phyloP scores from a whole-genome alignment of 2,113 vertebrate species.

The Noctilio leporinus region DNA sequence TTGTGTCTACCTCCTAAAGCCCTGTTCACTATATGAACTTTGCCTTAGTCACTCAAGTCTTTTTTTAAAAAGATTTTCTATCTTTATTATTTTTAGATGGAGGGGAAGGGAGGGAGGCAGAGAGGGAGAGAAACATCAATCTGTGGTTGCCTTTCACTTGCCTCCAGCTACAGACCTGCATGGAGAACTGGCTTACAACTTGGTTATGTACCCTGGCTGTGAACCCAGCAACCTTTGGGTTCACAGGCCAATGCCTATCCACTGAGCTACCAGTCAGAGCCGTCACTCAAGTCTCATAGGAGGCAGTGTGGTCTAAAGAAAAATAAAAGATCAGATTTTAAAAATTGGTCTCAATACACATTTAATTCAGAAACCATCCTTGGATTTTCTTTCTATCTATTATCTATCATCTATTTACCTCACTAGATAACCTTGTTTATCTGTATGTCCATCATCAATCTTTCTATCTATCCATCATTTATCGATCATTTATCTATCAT shows the following conservation, averaged over 20 bases:
- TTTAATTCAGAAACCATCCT: neutral
- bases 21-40: neutral
- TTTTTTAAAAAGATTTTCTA: too few relatives aligned
- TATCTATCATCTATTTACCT: neutral
- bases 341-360: neutral
- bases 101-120: too few relatives aligned
- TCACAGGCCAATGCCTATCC: too few relatives aligned
- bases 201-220: too few relatives aligned
- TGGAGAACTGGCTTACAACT: too few relatives aligned
- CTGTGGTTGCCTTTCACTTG: too few relatives aligned
- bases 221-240: too few relatives aligned
- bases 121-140: too few relatives aligned
- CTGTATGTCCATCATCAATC: too few relatives aligned
- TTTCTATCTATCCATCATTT: neutral
- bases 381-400: neutral
- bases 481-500: neutral
- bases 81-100: too few relatives aligned
- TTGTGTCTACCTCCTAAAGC: neutral
- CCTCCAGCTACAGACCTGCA: too few relatives aligned
- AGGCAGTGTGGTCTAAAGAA: neutral
- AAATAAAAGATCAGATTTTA: neutral
- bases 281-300: neutral
- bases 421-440: neutral
- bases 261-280: too few relatives aligned
- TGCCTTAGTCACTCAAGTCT: neutral